These are phyloP conservation scores for Chaenocephalus aceratus DNA, from an alignment of 2,113 vertebrate species.

Conservation along the genomic window DNA sequence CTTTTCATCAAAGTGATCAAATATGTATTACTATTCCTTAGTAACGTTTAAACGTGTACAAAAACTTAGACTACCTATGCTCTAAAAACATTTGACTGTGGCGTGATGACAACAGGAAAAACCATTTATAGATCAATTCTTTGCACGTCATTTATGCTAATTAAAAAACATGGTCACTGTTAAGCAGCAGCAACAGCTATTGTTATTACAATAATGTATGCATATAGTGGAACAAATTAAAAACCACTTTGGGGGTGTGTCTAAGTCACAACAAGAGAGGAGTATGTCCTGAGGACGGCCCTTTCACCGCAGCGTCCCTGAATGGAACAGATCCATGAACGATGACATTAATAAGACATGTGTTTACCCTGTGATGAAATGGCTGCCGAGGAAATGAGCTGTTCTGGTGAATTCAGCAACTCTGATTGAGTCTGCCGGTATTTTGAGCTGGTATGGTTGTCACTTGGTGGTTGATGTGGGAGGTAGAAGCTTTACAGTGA, in stretches of 20 bases:
- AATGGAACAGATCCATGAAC: too few relatives aligned
- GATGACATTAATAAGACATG: too few relatives aligned
- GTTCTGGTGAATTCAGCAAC: slow-evolving; percentile 14
- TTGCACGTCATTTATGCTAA: not conserved
- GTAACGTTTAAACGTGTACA: not conserved
- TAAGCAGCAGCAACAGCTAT: not conserved
- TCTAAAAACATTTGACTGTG: not conserved
- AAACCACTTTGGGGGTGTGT: not conserved
- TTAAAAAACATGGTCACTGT: not conserved
- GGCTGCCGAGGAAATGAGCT: too few relatives aligned
- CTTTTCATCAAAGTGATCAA: not conserved
- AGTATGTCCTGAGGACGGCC: not conserved
- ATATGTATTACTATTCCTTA: not conserved
- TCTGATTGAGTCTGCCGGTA: not conserved
- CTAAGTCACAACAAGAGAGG: not conserved
- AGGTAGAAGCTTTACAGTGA: not conserved
- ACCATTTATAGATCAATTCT: not conserved
- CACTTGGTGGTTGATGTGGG: slow-evolving; percentile 18
- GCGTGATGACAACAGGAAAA: slow-evolving; percentile 13
- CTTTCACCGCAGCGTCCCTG: too few relatives aligned
- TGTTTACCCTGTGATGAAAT: too few relatives aligned
- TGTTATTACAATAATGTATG: not conserved
- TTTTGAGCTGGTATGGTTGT: not conserved
- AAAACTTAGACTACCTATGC: not conserved
- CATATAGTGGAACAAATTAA: not conserved